Evolutionary conservation across 2,113 vertebrate genomes (phyloP), one percentile per base, ranked within the genome.

Genomic region (Hemicordylus capensis): DNA sequence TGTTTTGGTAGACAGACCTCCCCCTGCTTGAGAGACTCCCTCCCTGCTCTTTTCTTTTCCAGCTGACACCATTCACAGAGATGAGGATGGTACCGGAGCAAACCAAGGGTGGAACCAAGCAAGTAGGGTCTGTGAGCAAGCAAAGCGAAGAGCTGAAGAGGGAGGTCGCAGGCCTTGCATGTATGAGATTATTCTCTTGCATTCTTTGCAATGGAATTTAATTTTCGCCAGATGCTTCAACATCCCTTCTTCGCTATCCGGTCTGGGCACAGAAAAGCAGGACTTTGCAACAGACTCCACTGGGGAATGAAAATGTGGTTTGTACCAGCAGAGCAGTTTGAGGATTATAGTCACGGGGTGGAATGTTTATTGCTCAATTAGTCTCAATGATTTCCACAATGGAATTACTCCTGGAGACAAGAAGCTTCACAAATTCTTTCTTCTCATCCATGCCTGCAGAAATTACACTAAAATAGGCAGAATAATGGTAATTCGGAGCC

Each of bases 401-500:
- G 64, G 37, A 70, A 70, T 70, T 81, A 81, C 34, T 81, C 66
- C 66, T 81, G 51, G 66, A 70, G 66, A 56, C 70, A 54, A 79
- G 75, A 78, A 51, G 64, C 80, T 80, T 87, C 46, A 88, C 89
- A 92, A 89, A 88, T 12, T 84, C 59, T 79, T 85, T 20, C 58
- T 20, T 80, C 34, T 87, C 12, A 72, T 66, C 89, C 75, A 81
- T 3, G 1, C 66, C n/a, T 85, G 46, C 63, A 70, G 26, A 89
- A 81, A 87, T 84, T 2, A 4, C 10, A 2, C n/a, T 89, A 73
- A 85, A 91, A 42, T 67, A 87, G 91, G 63, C 37, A 20, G 34
- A 80, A 54, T 15, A 17, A 39, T 20, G 14, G 34, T 84, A 74
- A n/a, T 58, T 76, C 81, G 79, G 22, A 90, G 69, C 26, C 84